Evolutionary conservation across 2,888 invertebrate genomes (phyloP).

Genomic region (Resseliella maxima): DNA sequence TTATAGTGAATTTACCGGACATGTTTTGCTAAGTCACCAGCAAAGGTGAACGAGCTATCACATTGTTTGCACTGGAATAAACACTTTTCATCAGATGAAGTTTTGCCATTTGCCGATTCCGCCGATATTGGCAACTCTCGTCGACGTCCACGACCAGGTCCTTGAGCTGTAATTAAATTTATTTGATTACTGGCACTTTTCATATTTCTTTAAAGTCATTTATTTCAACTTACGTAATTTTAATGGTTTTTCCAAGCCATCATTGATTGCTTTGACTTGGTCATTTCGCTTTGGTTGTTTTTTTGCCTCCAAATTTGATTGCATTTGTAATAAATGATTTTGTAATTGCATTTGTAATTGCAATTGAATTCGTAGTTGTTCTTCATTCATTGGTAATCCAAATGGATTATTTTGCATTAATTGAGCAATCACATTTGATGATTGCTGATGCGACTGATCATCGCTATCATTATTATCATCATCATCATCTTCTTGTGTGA

Average conservation of each 20-base stretch:
- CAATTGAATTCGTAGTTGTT: not conserved
- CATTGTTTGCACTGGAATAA: conserved; percentile 61
- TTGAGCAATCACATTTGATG: not conserved
- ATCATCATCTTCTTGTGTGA: conserved; percentile 59
- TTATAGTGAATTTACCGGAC: too few relatives aligned
- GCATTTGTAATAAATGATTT: conserved; percentile 6
- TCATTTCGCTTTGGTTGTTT: not conserved
- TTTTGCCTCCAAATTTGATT: not conserved
- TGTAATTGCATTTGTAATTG: conserved; percentile 34
- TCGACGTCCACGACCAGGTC: conserved; percentile 58
- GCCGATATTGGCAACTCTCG: conserved; percentile 56
- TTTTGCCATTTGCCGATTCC: conserved; percentile 40
- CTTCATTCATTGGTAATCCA: not conserved
- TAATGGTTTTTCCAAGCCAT: conserved; percentile 3
- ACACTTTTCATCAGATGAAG: conserved; percentile 56
- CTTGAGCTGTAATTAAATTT: conserved; percentile 60
- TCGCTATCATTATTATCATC: conserved; percentile 58
- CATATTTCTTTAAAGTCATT: not conserved
- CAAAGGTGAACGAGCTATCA: conserved; percentile 66
- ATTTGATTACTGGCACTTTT: too few relatives aligned
- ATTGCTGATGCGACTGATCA: not conserved
- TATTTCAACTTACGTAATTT: conserved; percentile 56
- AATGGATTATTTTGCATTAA: not conserved
- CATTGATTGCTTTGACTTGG: conserved; percentile 57
- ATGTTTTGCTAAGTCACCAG: conserved; percentile 68